phyloP scores from a whole-genome alignment of 2,113 vertebrate species.

The Dipodomys ordii region DNA sequence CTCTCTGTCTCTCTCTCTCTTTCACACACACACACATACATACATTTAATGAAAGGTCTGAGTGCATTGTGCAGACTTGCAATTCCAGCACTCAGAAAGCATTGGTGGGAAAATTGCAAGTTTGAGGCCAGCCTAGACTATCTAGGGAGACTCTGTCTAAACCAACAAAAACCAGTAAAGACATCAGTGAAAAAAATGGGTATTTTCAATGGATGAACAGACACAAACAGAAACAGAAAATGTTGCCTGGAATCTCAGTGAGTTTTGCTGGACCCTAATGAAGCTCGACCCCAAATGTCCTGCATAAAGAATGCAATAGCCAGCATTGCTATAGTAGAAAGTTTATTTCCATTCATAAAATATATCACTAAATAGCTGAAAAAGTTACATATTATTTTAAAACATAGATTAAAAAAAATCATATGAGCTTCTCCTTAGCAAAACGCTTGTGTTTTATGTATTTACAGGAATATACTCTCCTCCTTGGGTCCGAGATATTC shows the following conservation, averaged over 20 bases:
- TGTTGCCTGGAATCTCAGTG: neutral
- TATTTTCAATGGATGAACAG: neutral
- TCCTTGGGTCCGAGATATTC: constrained; percentile 42
- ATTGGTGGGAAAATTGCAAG: neutral
- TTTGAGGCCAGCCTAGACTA: neutral
- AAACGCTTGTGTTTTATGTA: constrained; percentile 73
- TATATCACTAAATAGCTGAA: constrained; percentile 81
- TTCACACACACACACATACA: too few species aligned
- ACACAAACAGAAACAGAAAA: neutral
- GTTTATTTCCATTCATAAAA: constrained; percentile 83
- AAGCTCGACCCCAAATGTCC: neutral
- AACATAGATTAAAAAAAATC: constrained; percentile 80
- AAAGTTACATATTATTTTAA: constrained; percentile 82
- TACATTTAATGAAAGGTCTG: too few species aligned
- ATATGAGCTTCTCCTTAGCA: constrained; percentile 78
- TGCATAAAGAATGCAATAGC: neutral
- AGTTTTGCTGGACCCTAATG: neutral
- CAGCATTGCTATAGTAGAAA: constrained; percentile 75
- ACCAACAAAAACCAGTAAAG: neutral
- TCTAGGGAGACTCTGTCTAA: neutral
- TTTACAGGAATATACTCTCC: constrained; percentile 74
- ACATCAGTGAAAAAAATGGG: neutral
- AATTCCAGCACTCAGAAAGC: neutral
- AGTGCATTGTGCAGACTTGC: too few species aligned
- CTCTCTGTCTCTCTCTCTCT: too few species aligned